Evolutionary conservation across 2,797 vertebrate genomes (phyloP), one percentile per base, ranked within the genome.

Genomic region (Scolopax bukidnonensis): DNA sequence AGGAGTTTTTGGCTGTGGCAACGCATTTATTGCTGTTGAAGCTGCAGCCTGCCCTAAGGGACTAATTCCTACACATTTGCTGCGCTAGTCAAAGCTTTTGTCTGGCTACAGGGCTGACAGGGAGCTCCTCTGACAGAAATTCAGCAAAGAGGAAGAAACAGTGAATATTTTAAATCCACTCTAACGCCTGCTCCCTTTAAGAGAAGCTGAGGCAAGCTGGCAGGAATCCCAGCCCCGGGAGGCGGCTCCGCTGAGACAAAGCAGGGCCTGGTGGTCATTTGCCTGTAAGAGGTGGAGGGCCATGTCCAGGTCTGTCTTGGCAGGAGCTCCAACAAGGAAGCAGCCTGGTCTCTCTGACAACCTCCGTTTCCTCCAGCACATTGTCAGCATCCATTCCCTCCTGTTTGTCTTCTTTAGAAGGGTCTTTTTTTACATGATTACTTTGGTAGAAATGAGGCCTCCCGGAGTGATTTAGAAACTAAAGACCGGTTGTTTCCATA

Each of bases 31-130:
- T 95, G 86, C 47, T 45, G 47, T 38, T 84, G 70, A 68, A 84
- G 38, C 38, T 79, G 36, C 74, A 94, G 51, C 51, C 84, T 84
- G 63, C 84, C 77, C 88, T 79, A 45, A 63, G 67, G 87, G 51
- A 94, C 63, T 87, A 79, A 90, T 90, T 95, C 70, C 80, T 79
- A 63, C 77, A 79, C 70, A 60, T 87, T 63, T 90, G 92, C 88
- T 92, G 67, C 24, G 43, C 54, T 92, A 59, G 47, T 92, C 84
- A 90, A 89, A 93, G 47, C 70, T 96, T 96, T 95, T 91, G 70
- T 92, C 70, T 79, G 70, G 43, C 56, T 65, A n/a, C 8, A 33
- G 53, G 68, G 76, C 47, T 2, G 16, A 78, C 51, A 69, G 70
- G 18, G 80, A 92, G 36, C 74, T 95, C 59, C 54, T 51, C 45